A percentile compares a stretch with the other conserved stretches of the same genome.
Evolutionary conservation across 2,797 vertebrate genomes (phyloP).

Genomic region (Diceros bicornis): DNA sequence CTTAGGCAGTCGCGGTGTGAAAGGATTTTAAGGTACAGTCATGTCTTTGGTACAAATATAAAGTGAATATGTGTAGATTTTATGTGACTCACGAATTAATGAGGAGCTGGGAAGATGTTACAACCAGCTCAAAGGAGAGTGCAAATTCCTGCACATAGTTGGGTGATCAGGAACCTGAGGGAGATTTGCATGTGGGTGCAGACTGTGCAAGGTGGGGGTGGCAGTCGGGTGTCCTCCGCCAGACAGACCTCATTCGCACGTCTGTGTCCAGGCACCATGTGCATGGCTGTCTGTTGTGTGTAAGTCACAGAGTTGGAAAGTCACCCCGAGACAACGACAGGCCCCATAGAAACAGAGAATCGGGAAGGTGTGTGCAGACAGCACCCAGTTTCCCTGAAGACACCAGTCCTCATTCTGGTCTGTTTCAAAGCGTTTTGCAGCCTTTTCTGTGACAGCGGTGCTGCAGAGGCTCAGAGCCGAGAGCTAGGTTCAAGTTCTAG

Average conservation of each 20-base stretch:
- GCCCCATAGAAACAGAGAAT: neutral
- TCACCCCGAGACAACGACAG: too few relatives aligned
- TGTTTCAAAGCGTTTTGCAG: neutral
- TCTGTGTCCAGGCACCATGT: neutral
- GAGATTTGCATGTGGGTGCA: too few relatives aligned
- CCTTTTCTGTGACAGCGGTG: neutral
- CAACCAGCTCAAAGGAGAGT: accelerated
- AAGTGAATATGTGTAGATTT: accelerated
- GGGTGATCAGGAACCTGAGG: accelerated
- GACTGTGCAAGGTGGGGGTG: neutral
- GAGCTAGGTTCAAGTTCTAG: neutral
- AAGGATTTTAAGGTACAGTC: neutral
- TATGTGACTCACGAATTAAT: accelerated
- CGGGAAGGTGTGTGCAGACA: too few relatives aligned
- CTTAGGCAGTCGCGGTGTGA: too few relatives aligned
- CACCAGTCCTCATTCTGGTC: neutral
- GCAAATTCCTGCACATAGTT: accelerated
- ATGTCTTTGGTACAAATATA: accelerated
- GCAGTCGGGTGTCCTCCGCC: too few relatives aligned
- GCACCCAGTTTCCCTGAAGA: neutral
- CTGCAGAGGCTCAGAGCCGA: neutral
- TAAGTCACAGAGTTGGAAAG: neutral
- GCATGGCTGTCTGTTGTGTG: too few relatives aligned
- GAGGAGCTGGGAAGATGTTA: neutral
- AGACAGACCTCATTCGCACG: neutral